Conservation (phyloP, 2,888 invertebrate genomes). For the Petrolisthes manimaculis region DNA sequence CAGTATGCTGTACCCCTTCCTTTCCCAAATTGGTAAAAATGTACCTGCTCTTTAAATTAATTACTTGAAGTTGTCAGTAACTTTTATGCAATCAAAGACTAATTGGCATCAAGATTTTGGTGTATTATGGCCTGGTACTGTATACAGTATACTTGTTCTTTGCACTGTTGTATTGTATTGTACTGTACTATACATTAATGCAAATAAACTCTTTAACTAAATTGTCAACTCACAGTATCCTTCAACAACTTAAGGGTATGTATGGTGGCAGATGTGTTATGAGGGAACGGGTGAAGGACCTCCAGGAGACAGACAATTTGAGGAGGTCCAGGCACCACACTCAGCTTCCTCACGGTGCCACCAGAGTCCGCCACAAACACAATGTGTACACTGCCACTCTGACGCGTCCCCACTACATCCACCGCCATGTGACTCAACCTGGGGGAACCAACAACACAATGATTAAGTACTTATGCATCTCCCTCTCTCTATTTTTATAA, state of each 20-base stretch:
- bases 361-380: conserved; percentile 84
- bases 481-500: no score
- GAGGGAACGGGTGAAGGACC: conserved; percentile 79
- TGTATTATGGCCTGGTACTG: no score
- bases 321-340: conserved; percentile 71
- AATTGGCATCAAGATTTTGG: no score
- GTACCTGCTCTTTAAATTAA: no score
- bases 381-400: conserved; percentile 78
- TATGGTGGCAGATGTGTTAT: conserved; percentile 72
- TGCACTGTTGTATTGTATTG: no score
- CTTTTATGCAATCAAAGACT: no score
- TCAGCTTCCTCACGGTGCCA: conserved; percentile 84
- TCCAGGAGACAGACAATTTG: conserved; percentile 80
- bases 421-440: conserved; percentile 75
- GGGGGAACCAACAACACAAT: neutral
- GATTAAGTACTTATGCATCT: neutral
- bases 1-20: neutral
- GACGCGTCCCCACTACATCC: conserved; percentile 83
- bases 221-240: conserved; percentile 59
- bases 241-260: conserved; percentile 59
- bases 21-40: no score
- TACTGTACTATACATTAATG: no score
- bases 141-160: no score
- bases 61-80: no score
- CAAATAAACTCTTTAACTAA: neutral